Base-by-base conservation (phyloP, 2,888 invertebrate genomes). In the Aphodius sticticus region DNA sequence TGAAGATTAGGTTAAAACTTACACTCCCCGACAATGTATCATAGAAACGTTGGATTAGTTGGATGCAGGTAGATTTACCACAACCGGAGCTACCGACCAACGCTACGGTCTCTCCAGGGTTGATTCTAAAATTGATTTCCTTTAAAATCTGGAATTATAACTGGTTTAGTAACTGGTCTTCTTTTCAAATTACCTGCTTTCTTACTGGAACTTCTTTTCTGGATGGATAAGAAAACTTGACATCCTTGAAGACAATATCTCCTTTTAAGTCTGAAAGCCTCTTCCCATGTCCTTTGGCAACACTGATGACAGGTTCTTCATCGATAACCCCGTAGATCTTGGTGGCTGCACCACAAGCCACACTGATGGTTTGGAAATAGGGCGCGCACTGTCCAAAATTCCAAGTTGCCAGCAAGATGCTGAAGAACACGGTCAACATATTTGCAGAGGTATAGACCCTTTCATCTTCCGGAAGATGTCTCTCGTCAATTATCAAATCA, bases 361-460 rank as follows among this genome's bases (percentile, higher is more conserved):
- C 92, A 0, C 95, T 94, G 84, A 97, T 95, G 7, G 94, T 93
- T 86, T 96, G 95, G 86, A 97, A 92, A 81, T 95, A 93, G 0
- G 97, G 96, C 0, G 96, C 93, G 0, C 96, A 94, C 87, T 95
- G 93, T n/a, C 96, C 96, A 80, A 97, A 94, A 86, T 94, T 94
- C 84, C 94, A 93, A 0, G 93, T 93, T 0, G 94, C 95, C 87
- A 93, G 92, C 91, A 94, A 91, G 0, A 95, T 93, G 76, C 94
- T 92, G 87, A 96, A 95, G 88, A 96, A 96, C 26, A 96, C 95
- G 85, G 95, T 94, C 85, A 95, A 92, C 74, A 95, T 88, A 0
- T 93, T 93, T 0, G 93, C 94, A 0, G 95, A 92, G 0, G 93
- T 94, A 83, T 95, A 95, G 7, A 76, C 77, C 26, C 38, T 79